phyloP scores from a whole-genome alignment of 30 jellyfish, hydroid and myxozoan species.

The Aurelia sp. region DNA sequence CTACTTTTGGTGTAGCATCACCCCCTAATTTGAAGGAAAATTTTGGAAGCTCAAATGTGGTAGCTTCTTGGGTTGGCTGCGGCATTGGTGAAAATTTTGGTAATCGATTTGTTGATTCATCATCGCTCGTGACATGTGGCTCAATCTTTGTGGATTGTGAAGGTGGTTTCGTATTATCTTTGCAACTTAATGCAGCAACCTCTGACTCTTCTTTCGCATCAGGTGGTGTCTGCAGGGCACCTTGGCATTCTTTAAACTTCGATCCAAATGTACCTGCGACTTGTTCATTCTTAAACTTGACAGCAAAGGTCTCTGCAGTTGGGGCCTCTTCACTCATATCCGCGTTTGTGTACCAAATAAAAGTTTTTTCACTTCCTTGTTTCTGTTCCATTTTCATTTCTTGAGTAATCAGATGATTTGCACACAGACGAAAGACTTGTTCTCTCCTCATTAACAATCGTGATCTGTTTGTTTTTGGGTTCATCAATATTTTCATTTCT shows the following conservation, averaged over 20 bases:
- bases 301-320: constrained; percentile 74
- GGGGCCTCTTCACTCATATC: constrained; percentile 79
- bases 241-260: constrained; percentile 36
- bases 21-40: constrained; percentile 3
- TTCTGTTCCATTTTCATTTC: constrained; percentile 76
- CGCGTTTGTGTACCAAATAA: constrained; percentile 89
- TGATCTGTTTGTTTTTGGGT: constrained; percentile 41
- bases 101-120: too few species aligned
- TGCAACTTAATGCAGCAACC: too few species aligned
- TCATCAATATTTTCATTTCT: constrained; percentile 72
- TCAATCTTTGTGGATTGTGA: too few species aligned
- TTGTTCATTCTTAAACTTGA: constrained; percentile 73
- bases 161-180: too few species aligned
- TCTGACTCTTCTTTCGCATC: too few species aligned
- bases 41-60: neutral
- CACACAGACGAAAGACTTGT: constrained; percentile 77
- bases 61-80: neutral
- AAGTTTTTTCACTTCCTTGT: constrained; percentile 67
- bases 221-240: too few species aligned
- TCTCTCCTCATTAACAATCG: constrained; percentile 95
- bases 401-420: constrained; percentile 83
- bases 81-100: neutral
- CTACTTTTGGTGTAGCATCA: neutral
- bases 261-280: constrained; percentile 62
- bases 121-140: too few species aligned